These are phyloP conservation scores for Cassiopea xamachana DNA, from an alignment of 30 jellyfish, hydroid and myxozoan species.

Conservation along the genomic window DNA sequence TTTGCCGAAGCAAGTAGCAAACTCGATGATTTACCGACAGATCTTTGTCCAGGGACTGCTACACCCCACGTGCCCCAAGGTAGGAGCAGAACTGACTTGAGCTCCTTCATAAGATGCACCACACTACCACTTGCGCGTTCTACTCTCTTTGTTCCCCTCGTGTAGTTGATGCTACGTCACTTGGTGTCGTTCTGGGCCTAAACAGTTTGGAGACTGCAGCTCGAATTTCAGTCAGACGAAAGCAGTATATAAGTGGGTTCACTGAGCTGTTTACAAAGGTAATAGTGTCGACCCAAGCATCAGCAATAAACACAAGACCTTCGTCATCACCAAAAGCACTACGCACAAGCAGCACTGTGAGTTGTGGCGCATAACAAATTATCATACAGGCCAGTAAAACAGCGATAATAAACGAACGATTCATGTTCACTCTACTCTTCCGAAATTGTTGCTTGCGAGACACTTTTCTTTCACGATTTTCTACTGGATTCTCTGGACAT, in stretches of 20 bases:
- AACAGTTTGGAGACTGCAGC: constrained; percentile 20
- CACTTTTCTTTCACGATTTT: background rate
- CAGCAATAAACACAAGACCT: constrained; percentile 50
- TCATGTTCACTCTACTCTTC: background rate
- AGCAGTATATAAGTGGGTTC: constrained; percentile 62
- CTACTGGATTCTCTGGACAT: constrained; percentile 1
- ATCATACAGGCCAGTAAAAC: constrained; percentile 46
- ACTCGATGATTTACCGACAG: too few relatives aligned
- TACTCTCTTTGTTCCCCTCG: background rate
- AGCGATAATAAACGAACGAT: constrained; percentile 28
- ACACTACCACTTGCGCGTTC: background rate
- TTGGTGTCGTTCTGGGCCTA: constrained; percentile 7
- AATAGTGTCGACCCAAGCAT: constrained; percentile 72
- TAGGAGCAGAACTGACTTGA: background rate
- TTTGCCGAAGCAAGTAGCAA: too few relatives aligned
- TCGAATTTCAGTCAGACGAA: constrained; percentile 49
- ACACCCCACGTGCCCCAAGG: too few relatives aligned
- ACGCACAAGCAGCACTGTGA: constrained; percentile 50
- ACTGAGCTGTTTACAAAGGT: constrained; percentile 63
- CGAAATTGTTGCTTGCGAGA: background rate
- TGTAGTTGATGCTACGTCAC: background rate
- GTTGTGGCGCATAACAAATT: constrained; percentile 61
- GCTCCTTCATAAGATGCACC: background rate
- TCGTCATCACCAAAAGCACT: constrained; percentile 61
- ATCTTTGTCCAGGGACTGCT: too few relatives aligned